Evolutionary conservation across 2,888 invertebrate genomes (phyloP).

Genomic region (Pyrgus malvae): DNA sequence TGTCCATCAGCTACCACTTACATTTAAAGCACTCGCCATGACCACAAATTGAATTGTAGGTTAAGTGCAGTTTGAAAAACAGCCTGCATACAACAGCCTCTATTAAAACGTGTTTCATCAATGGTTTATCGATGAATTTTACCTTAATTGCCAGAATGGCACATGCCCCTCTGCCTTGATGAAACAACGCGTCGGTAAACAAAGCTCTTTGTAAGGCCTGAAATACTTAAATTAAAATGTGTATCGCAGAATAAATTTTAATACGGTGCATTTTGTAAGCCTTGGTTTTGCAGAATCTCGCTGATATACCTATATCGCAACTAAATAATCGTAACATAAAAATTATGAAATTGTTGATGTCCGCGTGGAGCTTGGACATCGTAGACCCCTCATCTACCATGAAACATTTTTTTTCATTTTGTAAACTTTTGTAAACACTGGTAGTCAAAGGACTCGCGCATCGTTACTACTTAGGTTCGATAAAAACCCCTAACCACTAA

Average conservation of each 20-base stretch:
- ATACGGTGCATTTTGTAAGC: background rate
- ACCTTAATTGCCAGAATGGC: constrained; percentile 20
- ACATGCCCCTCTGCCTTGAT: constrained; percentile 20
- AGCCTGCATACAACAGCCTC: background rate
- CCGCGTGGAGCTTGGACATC: too few relatives aligned
- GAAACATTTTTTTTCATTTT: too few relatives aligned
- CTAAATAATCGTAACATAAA: too few relatives aligned
- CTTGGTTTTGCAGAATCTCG: background rate
- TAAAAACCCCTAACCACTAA: background rate
- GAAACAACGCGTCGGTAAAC: constrained; percentile 22
- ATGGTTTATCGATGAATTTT: constrained; percentile 25
- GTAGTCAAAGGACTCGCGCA: too few relatives aligned
- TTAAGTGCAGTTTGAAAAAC: background rate
- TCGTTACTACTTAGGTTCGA: too few relatives aligned
- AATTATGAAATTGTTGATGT: too few relatives aligned
- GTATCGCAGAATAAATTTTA: constrained; percentile 7
- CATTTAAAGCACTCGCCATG: too few relatives aligned
- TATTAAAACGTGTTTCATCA: constrained; percentile 20
- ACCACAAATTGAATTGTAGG: background rate
- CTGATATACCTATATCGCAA: too few relatives aligned
- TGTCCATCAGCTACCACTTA: too few relatives aligned
- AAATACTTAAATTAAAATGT: constrained; percentile 17
- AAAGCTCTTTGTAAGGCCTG: constrained; percentile 21
- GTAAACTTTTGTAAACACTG: too few relatives aligned
- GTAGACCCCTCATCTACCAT: too few relatives aligned